Conservation (phyloP, 2,797 vertebrate genomes). For the Cephalopachus bancanus region DNA sequence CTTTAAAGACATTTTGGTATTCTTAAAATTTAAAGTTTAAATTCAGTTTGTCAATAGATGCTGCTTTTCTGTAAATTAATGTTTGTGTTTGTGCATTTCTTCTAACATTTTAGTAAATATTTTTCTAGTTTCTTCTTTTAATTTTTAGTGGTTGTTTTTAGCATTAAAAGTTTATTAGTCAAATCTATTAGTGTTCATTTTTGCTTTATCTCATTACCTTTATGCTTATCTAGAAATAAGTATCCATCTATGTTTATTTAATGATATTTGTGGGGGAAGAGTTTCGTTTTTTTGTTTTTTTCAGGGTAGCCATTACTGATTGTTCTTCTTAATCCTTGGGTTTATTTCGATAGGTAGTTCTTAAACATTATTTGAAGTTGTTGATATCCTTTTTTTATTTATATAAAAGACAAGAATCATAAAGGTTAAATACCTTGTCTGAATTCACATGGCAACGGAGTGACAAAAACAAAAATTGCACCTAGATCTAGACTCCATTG, state of each 20-base stretch:
- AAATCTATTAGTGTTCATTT: background rate
- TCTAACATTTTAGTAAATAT: background rate
- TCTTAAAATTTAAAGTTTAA: slow-evolving; percentile 62
- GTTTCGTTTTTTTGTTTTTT: background rate
- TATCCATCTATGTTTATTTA: background rate
- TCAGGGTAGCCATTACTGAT: too few relatives aligned
- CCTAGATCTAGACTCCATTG: background rate
- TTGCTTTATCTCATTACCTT: slow-evolving; percentile 44
- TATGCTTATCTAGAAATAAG: background rate
- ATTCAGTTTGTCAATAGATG: slow-evolving; percentile 37
- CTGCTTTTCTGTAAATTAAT: slow-evolving; percentile 29
- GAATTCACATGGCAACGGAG: background rate
- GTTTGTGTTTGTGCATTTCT: slow-evolving; percentile 23
- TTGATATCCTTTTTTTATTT: background rate
- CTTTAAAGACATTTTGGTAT: background rate
- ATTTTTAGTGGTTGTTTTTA: slow-evolving; percentile 19
- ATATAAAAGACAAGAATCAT: slow-evolving; percentile 31
- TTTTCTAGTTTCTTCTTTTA: slow-evolving; percentile 34
- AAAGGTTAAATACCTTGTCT: background rate
- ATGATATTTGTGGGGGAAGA: background rate
- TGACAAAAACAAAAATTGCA: slow-evolving; percentile 42
- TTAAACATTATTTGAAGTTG: background rate
- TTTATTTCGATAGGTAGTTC: slow-evolving; percentile 10
- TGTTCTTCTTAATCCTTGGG: background rate
- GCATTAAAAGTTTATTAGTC: background rate